Conservation (phyloP, 2,797 vertebrate genomes). For the Enteromius radiatus region DNA sequence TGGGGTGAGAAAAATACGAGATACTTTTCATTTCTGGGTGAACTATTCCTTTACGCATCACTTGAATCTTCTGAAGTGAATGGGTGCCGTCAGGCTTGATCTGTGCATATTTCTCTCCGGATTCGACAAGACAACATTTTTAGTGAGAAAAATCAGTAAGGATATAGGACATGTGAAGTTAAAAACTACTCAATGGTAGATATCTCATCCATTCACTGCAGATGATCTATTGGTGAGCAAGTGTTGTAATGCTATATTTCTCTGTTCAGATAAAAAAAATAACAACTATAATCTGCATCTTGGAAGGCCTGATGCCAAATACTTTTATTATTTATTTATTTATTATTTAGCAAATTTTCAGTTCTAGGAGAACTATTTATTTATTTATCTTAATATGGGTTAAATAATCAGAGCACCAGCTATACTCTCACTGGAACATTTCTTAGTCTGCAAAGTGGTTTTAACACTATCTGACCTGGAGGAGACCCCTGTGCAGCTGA, state of each 20-base stretch:
- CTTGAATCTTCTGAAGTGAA: not conserved
- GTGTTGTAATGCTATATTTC: not conserved
- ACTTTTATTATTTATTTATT: not conserved
- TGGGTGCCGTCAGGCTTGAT: not conserved
- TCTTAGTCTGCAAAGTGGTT: slow-evolving; percentile 12
- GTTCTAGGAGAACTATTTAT: not conserved
- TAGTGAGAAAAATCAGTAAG: not conserved
- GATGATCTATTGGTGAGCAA: not conserved
- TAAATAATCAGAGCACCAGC: not conserved
- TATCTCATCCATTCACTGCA: no score
- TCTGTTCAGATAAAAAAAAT: not conserved
- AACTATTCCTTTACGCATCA: not conserved
- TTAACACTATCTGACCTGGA: slow-evolving; percentile 56
- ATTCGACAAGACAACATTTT: not conserved
- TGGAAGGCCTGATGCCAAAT: not conserved
- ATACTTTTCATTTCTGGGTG: no score
- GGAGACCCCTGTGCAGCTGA: not conserved
- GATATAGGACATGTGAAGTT: not conserved
- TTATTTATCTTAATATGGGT: not conserved
- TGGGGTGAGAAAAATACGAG: no score
- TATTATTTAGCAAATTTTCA: not conserved
- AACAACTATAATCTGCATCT: not conserved
- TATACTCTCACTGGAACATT: not conserved
- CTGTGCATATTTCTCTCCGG: not conserved
- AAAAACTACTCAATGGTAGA: not conserved